phyloP scores from a whole-genome alignment of 2,797 vertebrate species.

The Malurus splendens region DNA sequence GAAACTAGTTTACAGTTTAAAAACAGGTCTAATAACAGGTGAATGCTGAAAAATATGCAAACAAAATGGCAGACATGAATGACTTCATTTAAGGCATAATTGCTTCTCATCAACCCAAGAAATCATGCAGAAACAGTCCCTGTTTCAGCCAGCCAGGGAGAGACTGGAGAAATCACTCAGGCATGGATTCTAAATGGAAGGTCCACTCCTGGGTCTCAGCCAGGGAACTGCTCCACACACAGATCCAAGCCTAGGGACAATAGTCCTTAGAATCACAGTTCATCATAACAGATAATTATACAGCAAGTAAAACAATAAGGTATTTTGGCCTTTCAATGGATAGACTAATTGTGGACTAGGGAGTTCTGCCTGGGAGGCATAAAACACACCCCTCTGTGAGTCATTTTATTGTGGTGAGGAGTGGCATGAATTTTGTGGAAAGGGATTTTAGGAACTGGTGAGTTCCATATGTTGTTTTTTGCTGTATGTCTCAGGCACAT shows the following conservation, averaged over 20 bases:
- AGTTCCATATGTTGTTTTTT: conserved; percentile 69
- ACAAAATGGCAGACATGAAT: conserved; percentile 85
- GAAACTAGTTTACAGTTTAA: conserved; percentile 79
- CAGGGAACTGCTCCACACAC: conserved; percentile 68
- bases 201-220: conserved; percentile 74
- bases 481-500: conserved; percentile 38
- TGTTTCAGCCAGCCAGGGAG: conserved; percentile 69
- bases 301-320: conserved; percentile 75
- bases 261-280: conserved; percentile 76
- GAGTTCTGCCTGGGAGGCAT: conserved; percentile 73
- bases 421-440: conserved; percentile 69
- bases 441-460: conserved; percentile 68
- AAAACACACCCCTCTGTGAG: conserved; percentile 61
- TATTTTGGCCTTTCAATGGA: conserved; percentile 74
- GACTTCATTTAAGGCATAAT: conserved; percentile 82
- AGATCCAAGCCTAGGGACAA: conserved; percentile 73
- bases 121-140: conserved; percentile 81
- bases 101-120: conserved; percentile 83
- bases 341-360: conserved; percentile 76
- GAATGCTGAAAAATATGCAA: conserved; percentile 80
- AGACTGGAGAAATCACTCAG: conserved; percentile 77
- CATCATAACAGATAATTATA: conserved; percentile 82
- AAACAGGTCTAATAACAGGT: conserved; percentile 83
- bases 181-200: conserved; percentile 76
- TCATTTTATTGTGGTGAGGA: conserved; percentile 66